Conservation (phyloP, 2,888 invertebrate species). For the Sthenelais limicola region DNA sequence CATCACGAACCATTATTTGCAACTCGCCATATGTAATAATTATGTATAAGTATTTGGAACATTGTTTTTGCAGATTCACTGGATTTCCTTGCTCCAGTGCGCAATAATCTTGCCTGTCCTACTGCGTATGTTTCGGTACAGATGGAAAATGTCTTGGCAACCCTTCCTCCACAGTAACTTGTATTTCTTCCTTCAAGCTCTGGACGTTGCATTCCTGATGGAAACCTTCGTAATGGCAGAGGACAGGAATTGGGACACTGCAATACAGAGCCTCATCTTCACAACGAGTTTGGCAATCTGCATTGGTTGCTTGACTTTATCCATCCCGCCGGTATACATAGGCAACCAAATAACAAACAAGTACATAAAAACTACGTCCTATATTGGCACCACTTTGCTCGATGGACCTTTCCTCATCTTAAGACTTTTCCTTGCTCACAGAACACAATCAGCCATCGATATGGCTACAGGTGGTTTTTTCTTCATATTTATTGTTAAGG, state of each 20-base stretch:
- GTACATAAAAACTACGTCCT: slow-evolving; percentile 33
- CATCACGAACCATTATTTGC: too few relatives aligned
- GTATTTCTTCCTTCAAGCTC: slow-evolving; percentile 40
- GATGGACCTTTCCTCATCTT: slow-evolving; percentile 27
- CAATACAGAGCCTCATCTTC: slow-evolving; percentile 23
- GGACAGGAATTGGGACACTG: slow-evolving; percentile 2
- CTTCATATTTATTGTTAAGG: slow-evolving; percentile 25
- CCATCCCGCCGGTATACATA: slow-evolving; percentile 24
- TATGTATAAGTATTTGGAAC: too few relatives aligned
- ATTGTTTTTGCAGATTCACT: slow-evolving; percentile 7
- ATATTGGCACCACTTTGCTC: slow-evolving; percentile 19
- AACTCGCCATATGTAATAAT: too few relatives aligned
- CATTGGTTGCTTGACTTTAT: slow-evolving; percentile 18
- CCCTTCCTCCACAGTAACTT: slow-evolving; percentile 35
- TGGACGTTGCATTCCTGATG: slow-evolving; percentile 30
- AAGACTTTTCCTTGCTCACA: slow-evolving; percentile 6
- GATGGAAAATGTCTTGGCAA: slow-evolving; percentile 39
- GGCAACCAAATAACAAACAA: slow-evolving; percentile 37
- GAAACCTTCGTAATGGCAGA: neutral
- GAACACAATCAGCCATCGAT: slow-evolving; percentile 11
- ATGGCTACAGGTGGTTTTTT: slow-evolving; percentile 26
- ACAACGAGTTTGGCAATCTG: slow-evolving; percentile 18
- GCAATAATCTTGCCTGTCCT: slow-evolving; percentile 26
- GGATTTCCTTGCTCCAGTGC: slow-evolving; percentile 36
- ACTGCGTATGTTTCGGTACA: slow-evolving; percentile 33